A percentile compares a stretch with the other conserved stretches of the same genome.
These are phyloP conservation scores for Merops nubicus DNA, from an alignment of 2,113 vertebrate genomes.

Conservation along the genomic window DNA sequence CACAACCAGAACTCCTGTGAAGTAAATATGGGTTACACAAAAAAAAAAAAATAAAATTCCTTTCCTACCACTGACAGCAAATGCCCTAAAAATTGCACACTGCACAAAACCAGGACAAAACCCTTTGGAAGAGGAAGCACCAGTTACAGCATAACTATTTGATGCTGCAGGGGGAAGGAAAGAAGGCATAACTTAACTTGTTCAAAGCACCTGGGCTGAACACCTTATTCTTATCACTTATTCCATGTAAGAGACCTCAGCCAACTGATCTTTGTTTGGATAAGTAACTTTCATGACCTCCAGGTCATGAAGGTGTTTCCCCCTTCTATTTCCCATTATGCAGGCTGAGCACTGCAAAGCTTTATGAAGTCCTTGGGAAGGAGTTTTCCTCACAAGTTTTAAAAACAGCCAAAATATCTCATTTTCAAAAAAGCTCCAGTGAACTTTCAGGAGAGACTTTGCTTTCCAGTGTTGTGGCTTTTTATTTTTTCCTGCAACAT, in stretches of 20 bases:
- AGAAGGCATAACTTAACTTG: neutral
- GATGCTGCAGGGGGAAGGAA: neutral
- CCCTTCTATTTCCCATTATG: neutral
- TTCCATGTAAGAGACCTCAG: neutral
- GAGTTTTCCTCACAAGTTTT: neutral
- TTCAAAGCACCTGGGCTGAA: neutral
- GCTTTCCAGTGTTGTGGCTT: neutral
- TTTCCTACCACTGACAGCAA: neutral
- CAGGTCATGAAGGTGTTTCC: neutral
- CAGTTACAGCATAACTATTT: neutral
- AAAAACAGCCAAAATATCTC: neutral
- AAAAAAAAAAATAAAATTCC: too few relatives aligned
- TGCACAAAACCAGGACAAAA: neutral
- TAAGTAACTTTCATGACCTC: neutral
- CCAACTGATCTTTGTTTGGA: neutral
- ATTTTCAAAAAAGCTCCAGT: neutral
- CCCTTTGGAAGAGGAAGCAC: neutral
- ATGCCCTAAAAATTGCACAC: neutral
- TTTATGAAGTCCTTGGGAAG: neutral
- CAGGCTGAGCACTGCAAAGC: neutral
- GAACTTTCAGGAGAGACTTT: neutral
- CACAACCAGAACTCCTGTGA: neutral
- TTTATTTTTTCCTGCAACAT: neutral
- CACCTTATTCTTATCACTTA: neutral
- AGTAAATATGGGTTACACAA: neutral